phyloP scores from a whole-genome alignment of 2,888 invertebrate genomes.

The Drosophila putrida region DNA sequence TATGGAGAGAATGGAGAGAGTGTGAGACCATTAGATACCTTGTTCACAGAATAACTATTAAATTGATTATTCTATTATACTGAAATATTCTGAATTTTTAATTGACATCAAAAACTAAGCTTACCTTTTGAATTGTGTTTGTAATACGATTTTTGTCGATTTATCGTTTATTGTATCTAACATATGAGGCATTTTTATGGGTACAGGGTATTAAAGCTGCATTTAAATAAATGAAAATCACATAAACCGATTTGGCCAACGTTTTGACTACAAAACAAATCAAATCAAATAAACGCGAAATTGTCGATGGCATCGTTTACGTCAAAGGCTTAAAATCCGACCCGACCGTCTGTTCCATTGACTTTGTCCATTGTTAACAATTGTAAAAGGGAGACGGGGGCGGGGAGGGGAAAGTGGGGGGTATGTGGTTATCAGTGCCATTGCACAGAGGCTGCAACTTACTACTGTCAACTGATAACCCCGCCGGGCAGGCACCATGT shows the following conservation, averaged over 20 bases:
- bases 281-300: slow-evolving; percentile 54
- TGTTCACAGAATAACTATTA: neutral
- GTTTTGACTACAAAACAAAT: slow-evolving; percentile 34
- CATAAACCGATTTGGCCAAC: slow-evolving; percentile 56
- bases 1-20: neutral
- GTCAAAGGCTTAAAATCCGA: slow-evolving; percentile 62
- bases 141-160: neutral
- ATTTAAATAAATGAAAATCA: slow-evolving; percentile 68
- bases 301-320: slow-evolving; percentile 34
- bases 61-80: neutral
- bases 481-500: slow-evolving; percentile 63
- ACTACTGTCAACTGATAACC: slow-evolving; percentile 72
- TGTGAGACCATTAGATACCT: neutral
- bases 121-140: neutral
- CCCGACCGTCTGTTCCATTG: slow-evolving; percentile 29
- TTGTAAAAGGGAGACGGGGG: neutral
- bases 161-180: neutral
- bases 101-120: neutral
- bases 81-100: slow-evolving; percentile 1
- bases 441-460: slow-evolving; percentile 52
- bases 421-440: slow-evolving; percentile 67
- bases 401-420: neutral
- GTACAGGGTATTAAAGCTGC: slow-evolving; percentile 30
- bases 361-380: slow-evolving; percentile 7
- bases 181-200: neutral